These are phyloP conservation scores for Bambusicola thoracicus DNA, from an alignment of 2,113 vertebrate species.

Conservation along the genomic window DNA sequence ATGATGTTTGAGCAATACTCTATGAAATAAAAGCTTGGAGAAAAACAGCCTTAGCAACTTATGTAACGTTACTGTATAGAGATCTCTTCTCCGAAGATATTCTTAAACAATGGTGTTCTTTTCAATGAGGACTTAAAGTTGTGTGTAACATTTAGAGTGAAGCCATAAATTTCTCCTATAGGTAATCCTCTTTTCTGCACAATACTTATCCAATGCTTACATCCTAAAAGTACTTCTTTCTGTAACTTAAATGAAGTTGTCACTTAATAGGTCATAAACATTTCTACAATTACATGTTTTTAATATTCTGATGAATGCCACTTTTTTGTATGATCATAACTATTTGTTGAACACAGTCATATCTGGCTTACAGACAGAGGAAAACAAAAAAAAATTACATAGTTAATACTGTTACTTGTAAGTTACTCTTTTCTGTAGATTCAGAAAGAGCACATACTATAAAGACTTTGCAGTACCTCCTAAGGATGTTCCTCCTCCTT, in stretches of 20 bases:
- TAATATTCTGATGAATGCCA: not conserved
- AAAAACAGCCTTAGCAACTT: not conserved
- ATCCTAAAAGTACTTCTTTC: not conserved
- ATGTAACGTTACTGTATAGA: not conserved
- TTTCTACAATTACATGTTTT: not conserved
- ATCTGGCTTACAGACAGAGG: not conserved
- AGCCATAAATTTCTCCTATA: not conserved
- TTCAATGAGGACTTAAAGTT: not conserved
- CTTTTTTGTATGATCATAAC: not conserved
- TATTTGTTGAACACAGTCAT: not conserved
- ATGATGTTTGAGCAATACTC: not conserved
- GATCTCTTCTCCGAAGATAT: not conserved
- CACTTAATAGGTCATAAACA: not conserved
- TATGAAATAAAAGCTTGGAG: not conserved
- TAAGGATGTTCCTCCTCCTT: not conserved
- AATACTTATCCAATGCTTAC: not conserved
- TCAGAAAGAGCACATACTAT: not conserved
- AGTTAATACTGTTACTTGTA: not conserved
- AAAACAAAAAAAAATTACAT: not conserved
- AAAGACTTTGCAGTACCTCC: not conserved
- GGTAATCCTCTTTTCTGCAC: not conserved
- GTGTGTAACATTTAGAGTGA: not conserved
- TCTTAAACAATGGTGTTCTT: not conserved
- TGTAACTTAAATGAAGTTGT: not conserved
- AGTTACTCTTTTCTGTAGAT: not conserved